Evolutionary conservation across 2,888 invertebrate species (phyloP), one percentile per base, ranked within the genome.

Genomic region (Polymixis flavicincta): DNA sequence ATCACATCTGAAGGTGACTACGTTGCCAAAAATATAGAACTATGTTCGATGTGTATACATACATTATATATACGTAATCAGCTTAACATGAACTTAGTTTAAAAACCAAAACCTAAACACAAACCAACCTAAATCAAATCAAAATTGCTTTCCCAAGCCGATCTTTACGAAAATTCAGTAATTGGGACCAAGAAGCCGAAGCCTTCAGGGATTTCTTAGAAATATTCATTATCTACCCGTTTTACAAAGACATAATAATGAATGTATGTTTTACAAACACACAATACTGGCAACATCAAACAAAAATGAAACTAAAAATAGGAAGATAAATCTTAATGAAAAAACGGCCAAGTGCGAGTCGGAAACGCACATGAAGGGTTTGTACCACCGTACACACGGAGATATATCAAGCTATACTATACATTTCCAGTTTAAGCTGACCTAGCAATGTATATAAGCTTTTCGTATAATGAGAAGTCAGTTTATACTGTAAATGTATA

Each of bases 101-200:
- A 75, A 63, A 42, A 11, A 57, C 32, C 8, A n/a, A 37, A 60
- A 60, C 22, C 19, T n/a, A n/a, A 63, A 57, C 32, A 11, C n/a
- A 37, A 60, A 60, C 22, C 19, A 32, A 55, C 19, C 17, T 32
- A 37, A 78, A 70, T 32, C 50, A 45, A 13, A 63, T 63, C 17
- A 52, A 57, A 78, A 70, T 22, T 28, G 13, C 60, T 63, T 71
- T 63, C 32, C 78, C 55, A 14, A 32, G 79, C 50, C 11, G 25
- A 45, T 63, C 17, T 45, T 25, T 55, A 54, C 28, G 32, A 45
- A 61, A 71, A 71, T 57, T 71, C 63, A 28, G 28, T 50, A 55
- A 55, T 78, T 60, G 13, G 0, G 2, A 32, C 25, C 28, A 17
- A 17, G 17, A 71, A 71, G 28, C 4, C 54, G 17, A 17, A 76